A percentile compares a stretch with the other conserved stretches of the same genome.
Evolutionary conservation across 2,113 vertebrate species (phyloP).

Genomic region (Anguilla japonica): DNA sequence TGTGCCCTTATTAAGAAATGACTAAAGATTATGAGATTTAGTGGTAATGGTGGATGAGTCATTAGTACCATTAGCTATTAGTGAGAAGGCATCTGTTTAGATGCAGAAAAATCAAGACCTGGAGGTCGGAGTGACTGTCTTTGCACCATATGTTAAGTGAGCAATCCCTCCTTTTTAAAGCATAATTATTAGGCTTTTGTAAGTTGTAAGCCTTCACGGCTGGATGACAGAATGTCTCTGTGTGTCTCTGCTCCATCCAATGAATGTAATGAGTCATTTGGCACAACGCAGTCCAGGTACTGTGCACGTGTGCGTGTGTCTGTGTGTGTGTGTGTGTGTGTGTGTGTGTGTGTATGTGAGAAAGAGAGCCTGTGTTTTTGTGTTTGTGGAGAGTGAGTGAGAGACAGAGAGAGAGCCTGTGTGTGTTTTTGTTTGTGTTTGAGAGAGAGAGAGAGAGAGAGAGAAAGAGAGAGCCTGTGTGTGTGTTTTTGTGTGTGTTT

Average conservation of each 20-base stretch:
- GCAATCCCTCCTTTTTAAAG: not conserved
- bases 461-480: too few relatives aligned
- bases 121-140: not conserved
- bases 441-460: too few relatives aligned
- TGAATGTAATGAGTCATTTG: not conserved
- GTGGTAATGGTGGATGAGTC: slow-evolving; percentile 53
- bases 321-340: slow-evolving; percentile 22
- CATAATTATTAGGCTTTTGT: not conserved
- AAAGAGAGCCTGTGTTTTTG: too few relatives aligned
- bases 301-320: not conserved
- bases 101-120: not conserved
- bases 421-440: too few relatives aligned
- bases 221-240: not conserved
- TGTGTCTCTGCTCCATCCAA: not conserved
- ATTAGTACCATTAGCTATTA: slow-evolving; percentile 52
- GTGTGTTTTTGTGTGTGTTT: too few relatives aligned
- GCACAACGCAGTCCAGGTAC: not conserved
- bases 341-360: not conserved
- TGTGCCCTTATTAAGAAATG: slow-evolving; percentile 49
- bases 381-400: too few relatives aligned
- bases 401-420: too few relatives aligned
- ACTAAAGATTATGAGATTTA: slow-evolving; percentile 49
- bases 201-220: not conserved
- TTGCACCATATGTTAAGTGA: not conserved
- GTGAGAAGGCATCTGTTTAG: slow-evolving; percentile 35